Evolutionary conservation across 2,113 vertebrate species (phyloP).

Genomic region (Urocolius indicus): DNA sequence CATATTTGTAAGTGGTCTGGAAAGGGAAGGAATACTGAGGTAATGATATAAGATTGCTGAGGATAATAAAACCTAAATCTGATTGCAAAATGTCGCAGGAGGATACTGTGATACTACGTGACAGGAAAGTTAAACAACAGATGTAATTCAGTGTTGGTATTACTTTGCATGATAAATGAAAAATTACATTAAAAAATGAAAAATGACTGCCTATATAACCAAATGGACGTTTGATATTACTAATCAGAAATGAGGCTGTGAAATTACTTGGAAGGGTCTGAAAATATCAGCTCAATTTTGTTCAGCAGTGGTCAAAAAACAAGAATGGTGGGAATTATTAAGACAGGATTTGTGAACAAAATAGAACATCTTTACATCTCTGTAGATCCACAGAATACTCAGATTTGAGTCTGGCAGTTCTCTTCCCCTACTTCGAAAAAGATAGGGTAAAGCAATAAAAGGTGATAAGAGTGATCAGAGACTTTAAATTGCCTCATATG

Average conservation of each 20-base stretch:
- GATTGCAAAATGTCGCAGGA: background rate
- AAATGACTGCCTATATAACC: background rate
- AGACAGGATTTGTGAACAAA: background rate
- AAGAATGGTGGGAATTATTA: background rate
- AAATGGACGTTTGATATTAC: background rate
- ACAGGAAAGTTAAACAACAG: background rate
- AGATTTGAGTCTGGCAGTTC: background rate
- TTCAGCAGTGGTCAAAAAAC: background rate
- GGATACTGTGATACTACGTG: background rate
- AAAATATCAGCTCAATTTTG: background rate
- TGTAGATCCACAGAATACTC: background rate
- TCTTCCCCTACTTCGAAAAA: background rate
- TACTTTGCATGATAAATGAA: conserved; percentile 20
- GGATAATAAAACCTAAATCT: conserved; percentile 17
- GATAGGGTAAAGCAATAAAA: background rate
- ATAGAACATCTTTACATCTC: background rate
- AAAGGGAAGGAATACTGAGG: background rate
- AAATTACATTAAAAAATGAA: conserved; percentile 9
- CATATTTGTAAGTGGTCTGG: background rate
- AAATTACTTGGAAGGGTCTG: background rate
- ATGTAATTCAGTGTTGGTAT: background rate
- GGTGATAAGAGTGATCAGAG: background rate
- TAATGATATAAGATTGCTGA: background rate
- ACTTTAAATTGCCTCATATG: background rate
- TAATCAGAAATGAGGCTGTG: conserved; percentile 11